Percentiles rank a stretch among this genome's conserved stretches.
Evolutionary conservation across 2,888 invertebrate genomes (phyloP).

Genomic region (Phaedon cochleariae): DNA sequence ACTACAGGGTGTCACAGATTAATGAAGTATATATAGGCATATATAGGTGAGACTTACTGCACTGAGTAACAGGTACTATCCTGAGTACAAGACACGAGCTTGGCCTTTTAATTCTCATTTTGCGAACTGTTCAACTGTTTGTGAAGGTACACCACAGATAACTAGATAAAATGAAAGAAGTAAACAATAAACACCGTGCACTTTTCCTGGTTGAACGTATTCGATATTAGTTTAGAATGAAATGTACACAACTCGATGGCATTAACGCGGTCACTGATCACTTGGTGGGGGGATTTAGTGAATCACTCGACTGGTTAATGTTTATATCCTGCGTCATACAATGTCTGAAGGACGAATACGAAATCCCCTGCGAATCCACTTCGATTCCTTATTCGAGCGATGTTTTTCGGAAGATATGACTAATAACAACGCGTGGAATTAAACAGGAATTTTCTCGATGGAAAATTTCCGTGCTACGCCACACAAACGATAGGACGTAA

Average conservation of each 20-base stretch:
- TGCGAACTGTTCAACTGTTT: constrained; percentile 1
- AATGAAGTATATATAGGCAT: too few relatives aligned
- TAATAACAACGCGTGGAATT: constrained; percentile 18
- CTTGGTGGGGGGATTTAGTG: constrained; percentile 48
- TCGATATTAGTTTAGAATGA: constrained; percentile 33
- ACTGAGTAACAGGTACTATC: constrained; percentile 64
- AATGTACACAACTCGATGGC: constrained; percentile 25
- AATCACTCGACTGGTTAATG: constrained; percentile 54
- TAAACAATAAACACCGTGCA: constrained; percentile 14
- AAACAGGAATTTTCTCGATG: constrained; percentile 17
- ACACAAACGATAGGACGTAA: too few relatives aligned
- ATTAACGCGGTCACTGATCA: constrained; percentile 45
- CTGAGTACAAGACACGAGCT: constrained; percentile 71
- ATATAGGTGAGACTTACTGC: constrained; percentile 31
- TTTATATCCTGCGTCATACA: constrained; percentile 52
- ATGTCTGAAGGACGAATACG: constrained; percentile 49
- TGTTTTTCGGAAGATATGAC: constrained; percentile 20
- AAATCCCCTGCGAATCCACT: constrained; percentile 47
- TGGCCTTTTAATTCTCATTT: constrained; percentile 73
- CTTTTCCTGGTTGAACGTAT: constrained; percentile 30
- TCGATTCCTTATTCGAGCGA: constrained; percentile 35
- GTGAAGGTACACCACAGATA: constrained; percentile 23
- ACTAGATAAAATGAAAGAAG: constrained; percentile 23
- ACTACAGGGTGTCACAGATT: too few relatives aligned
- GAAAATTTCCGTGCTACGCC: too few relatives aligned